These are phyloP conservation scores for Chrysemys picta DNA, from an alignment of 2,113 vertebrate genomes.

Conservation along the genomic window DNA sequence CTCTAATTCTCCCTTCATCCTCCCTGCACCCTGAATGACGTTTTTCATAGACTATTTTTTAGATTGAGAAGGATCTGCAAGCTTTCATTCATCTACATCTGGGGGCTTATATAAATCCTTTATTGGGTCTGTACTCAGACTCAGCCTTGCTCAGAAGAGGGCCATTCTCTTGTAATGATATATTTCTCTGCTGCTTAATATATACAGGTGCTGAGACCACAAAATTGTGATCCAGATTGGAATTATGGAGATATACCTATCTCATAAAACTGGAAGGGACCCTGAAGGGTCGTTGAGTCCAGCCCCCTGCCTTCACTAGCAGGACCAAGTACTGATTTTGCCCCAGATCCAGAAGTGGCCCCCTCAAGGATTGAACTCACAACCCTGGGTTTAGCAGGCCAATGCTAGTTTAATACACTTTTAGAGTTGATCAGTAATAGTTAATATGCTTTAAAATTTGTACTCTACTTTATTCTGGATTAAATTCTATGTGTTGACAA, in stretches of 20 bases:
- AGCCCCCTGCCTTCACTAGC: no score
- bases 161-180: background rate
- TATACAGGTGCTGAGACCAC: background rate
- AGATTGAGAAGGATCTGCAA: slow-evolving; percentile 19
- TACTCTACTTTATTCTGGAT: background rate
- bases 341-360: no score
- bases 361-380: no score
- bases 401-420: background rate
- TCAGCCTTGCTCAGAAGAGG: background rate
- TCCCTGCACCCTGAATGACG: background rate
- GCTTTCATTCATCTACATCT: slow-evolving; percentile 14
- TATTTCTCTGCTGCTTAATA: background rate
- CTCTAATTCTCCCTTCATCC: background rate
- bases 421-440: background rate
- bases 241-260: background rate
- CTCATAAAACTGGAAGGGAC: no score
- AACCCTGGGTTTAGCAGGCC: no score
- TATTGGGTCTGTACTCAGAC: background rate
- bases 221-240: background rate
- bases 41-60: background rate
- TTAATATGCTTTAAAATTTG: background rate
- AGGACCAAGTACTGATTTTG: no score
- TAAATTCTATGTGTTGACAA: background rate
- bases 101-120: slow-evolving; percentile 33
- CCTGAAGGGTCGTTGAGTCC: no score